Base-by-base conservation (phyloP, 2,888 invertebrate species). In the Operophtera brumata region DNA sequence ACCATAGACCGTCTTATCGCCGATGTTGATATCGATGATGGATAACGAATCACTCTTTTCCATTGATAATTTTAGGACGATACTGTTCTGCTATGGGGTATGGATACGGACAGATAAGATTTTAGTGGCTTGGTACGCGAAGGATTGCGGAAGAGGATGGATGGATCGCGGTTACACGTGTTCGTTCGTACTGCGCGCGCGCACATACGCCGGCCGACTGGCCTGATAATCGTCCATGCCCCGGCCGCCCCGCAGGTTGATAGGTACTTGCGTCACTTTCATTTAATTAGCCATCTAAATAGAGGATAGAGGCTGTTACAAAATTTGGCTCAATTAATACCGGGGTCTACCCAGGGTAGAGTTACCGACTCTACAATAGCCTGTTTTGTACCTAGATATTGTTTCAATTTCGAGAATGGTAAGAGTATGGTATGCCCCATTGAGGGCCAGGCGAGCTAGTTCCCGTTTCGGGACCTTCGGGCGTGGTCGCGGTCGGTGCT, bases 11-110 rank as follows among this genome's bases (percentile, higher is more conserved):
- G 71, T 76, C 57, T 83, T 85, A 70, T 78, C 73, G 54, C 67
- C 64, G 55, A 86, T 78, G 57, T 84, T 82, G 60, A 87, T 80
- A 65, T 86, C 83, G 63, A 86, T 69, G 54, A 86, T 80, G 59
- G 84, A 77, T 62, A 84, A 86, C n/a, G 84, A 75, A 47, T 80
- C 79, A 71, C 74, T 77, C 59, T 78, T 79, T 65, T 84, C 81
- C 85, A 86, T 86, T 57, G 12, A 32, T 20, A 47, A 3, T 41
- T 44, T 40, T 35, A 7, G 34, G 32, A 9, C 7, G 41, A 20
- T 35, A 32, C 45, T 43, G 13, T 14, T 10, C 40, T 28, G 35
- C 34, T 51, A 35, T 48, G n/a, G 25, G 20, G 32, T 32, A 37
- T 49, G 41, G 35, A 26, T 13, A 42, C 11, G n/a, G 11, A 30